phyloP scores from a whole-genome alignment of 2,888 invertebrate genomes.

The Phytoseiulus persimilis region DNA sequence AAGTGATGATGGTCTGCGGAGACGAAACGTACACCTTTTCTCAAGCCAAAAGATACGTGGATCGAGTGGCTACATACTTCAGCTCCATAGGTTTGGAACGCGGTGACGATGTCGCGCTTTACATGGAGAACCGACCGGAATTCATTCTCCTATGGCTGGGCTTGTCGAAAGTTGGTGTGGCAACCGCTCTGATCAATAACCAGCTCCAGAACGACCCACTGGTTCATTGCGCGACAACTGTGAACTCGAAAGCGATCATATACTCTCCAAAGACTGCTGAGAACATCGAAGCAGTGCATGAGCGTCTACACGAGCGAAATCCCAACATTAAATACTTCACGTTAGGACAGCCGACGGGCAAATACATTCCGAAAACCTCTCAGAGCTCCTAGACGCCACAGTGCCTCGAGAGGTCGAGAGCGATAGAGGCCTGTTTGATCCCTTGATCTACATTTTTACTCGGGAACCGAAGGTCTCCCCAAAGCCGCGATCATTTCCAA shows the following conservation, averaged over 20 bases:
- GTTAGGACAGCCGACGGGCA: not conserved
- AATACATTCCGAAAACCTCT: conserved; percentile 6
- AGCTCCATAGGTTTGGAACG: conserved; percentile 68
- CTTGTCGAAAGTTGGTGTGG: conserved; percentile 66
- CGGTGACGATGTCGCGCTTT: conserved; percentile 78
- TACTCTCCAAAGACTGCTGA: conserved; percentile 49
- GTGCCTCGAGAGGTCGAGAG: not conserved
- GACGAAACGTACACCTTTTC: conserved; percentile 46
- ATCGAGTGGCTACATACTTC: conserved; percentile 70
- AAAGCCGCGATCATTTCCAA: conserved; percentile 81
- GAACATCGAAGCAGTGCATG: not conserved
- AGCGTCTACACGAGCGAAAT: not conserved
- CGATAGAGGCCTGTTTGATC: conserved; percentile 53
- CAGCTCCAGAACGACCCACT: conserved; percentile 75
- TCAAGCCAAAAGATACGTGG: conserved; percentile 74
- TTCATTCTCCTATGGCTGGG: conserved; percentile 88
- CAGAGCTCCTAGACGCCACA: not conserved
- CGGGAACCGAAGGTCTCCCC: conserved; percentile 93
- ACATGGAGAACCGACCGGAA: conserved; percentile 85
- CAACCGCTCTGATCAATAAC: conserved; percentile 83
- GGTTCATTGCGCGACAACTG: conserved; percentile 77
- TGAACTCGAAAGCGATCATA: conserved; percentile 72
- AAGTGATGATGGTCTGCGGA: not conserved
- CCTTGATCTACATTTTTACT: conserved; percentile 87
- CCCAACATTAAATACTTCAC: conserved; percentile 6